These are phyloP conservation scores for Corydoras maculifer DNA, from an alignment of 2,113 vertebrate species.

Conservation along the genomic window DNA sequence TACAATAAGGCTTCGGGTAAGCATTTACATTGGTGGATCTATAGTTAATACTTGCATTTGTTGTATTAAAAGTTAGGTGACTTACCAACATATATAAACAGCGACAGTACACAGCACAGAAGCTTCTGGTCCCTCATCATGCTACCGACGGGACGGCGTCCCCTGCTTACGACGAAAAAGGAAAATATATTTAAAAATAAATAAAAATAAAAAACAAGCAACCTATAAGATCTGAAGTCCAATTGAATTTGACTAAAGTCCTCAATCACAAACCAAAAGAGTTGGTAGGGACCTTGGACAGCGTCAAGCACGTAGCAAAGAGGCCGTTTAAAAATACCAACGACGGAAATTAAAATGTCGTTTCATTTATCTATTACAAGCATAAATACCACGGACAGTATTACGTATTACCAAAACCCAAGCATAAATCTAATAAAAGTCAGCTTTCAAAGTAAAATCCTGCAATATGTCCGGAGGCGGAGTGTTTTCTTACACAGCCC, in stretches of 20 bases:
- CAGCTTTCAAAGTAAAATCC: no score
- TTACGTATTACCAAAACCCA: no score
- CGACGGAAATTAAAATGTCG: no score
- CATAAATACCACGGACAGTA: neutral
- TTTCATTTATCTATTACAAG: neutral
- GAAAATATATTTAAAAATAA: neutral
- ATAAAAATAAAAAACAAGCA: neutral
- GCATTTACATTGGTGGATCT: no score
- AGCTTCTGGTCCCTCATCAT: conserved; percentile 56
- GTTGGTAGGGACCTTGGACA: neutral
- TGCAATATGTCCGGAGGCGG: no score
- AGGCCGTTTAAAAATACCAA: no score
- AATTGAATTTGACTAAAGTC: neutral
- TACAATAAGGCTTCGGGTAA: no score
- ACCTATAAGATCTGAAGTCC: neutral
- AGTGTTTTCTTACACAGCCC: no score
- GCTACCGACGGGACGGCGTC: conserved; percentile 33
- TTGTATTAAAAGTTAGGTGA: conserved; percentile 10
- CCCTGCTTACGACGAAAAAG: conserved; percentile 27
- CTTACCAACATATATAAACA: conserved; percentile 61
- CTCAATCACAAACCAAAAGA: neutral
- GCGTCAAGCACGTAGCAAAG: no score
- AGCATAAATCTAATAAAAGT: no score
- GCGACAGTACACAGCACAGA: conserved; percentile 45
- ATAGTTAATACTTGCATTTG: neutral